A percentile compares a stretch with the other conserved stretches of the same genome.
These are phyloP conservation scores for Pseudomyrmex flavicornis DNA, from an alignment of 1,140 invertebrate species.

Conservation along the genomic window DNA sequence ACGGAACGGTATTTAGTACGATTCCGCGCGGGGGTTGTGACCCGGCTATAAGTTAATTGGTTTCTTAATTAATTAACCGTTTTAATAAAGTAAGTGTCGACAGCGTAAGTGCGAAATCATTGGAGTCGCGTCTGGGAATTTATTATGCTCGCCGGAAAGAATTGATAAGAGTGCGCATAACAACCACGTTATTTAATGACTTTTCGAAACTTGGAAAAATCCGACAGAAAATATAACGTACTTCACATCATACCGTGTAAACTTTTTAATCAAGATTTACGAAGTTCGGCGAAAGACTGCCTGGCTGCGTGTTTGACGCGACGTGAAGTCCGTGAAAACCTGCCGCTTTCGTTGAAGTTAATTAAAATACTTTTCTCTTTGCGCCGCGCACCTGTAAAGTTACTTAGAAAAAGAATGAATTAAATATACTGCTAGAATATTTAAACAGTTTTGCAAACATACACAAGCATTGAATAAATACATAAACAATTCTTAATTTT, in stretches of 20 bases:
- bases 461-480: not conserved
- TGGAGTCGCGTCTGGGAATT: constrained; percentile 22
- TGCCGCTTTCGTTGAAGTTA: constrained; percentile 43
- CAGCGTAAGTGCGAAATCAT: constrained; percentile 48
- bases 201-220: constrained; percentile 53
- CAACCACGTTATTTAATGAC: constrained; percentile 58
- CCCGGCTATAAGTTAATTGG: constrained; percentile 31
- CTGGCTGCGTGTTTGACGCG: constrained; percentile 50
- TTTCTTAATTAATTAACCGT: constrained; percentile 46
- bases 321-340: constrained; percentile 45
- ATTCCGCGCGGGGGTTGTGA: constrained; percentile 5
- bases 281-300: constrained; percentile 25
- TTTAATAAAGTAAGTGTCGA: constrained; percentile 57
- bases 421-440: constrained; percentile 3
- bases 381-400: not conserved
- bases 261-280: constrained; percentile 61
- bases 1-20: not conserved
- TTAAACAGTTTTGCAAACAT: not conserved
- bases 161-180: constrained; percentile 31
- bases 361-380: constrained; percentile 53
- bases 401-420: not conserved
- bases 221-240: constrained; percentile 38
- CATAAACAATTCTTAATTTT: not conserved
- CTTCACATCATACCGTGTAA: constrained; percentile 42
- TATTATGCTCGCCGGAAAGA: not conserved